phyloP scores from a whole-genome alignment of 2,113 vertebrate species.

The Gasterosteus nipponicus region DNA sequence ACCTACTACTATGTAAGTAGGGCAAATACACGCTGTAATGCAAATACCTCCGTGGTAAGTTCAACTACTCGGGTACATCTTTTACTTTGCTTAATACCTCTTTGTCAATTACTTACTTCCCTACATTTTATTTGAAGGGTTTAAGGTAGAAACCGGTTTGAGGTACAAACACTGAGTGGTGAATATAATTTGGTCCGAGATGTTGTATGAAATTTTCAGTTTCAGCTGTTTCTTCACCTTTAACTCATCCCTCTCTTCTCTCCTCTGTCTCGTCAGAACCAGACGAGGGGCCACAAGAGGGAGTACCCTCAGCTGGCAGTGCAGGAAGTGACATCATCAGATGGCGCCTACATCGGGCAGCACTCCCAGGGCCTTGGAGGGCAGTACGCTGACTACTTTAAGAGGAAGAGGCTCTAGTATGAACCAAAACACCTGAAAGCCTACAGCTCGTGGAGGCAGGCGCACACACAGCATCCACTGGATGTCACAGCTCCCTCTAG shows the following conservation, averaged over 20 bases:
- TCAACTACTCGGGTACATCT: not conserved
- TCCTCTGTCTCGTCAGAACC: constrained; percentile 74
- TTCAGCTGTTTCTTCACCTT: not conserved
- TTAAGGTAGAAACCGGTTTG: not conserved
- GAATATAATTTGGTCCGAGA: not conserved
- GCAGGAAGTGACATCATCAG: constrained; percentile 83
- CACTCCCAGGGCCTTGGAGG: constrained; percentile 85
- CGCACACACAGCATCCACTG: constrained; percentile 15
- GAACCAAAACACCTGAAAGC: constrained; percentile 53
- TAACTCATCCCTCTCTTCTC: constrained; percentile 21
- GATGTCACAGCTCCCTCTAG: constrained; percentile 65
- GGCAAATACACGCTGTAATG: not conserved
- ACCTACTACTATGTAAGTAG: constrained; percentile 84
- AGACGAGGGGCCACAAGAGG: constrained; percentile 88
- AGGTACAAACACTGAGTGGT: not conserved
- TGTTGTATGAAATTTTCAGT: not conserved
- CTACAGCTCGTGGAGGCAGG: constrained; percentile 47
- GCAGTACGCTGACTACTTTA: constrained; percentile 90
- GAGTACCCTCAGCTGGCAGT: constrained; percentile 86
- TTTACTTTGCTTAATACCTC: not conserved
- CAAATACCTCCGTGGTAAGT: not conserved
- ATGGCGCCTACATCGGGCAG: constrained; percentile 83
- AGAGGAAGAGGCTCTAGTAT: constrained; percentile 92
- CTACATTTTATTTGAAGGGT: not conserved
- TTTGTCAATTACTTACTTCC: not conserved